Evolutionary conservation across 2,113 vertebrate species (phyloP).

Genomic region (Paradoxurus hermaphroditus): DNA sequence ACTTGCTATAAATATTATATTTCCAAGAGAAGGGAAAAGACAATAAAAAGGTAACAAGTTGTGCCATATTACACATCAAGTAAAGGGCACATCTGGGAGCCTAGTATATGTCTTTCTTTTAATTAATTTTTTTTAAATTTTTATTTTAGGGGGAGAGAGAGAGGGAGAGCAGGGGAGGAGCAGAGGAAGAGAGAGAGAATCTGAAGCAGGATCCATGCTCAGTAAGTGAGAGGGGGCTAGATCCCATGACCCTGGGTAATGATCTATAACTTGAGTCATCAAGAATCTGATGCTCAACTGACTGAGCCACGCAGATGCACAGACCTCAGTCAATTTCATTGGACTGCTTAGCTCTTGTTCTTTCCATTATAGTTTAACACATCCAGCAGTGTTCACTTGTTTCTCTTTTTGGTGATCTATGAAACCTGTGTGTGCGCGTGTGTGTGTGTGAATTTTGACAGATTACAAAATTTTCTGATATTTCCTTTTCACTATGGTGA

Average conservation of each 20-base stretch:
- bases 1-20: neutral
- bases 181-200: too few species aligned
- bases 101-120: neutral
- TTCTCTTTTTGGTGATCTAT: neutral
- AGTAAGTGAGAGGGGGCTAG: too few species aligned
- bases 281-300: too few species aligned
- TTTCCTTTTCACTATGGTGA: neutral
- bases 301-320: too few species aligned
- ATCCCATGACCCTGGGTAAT: too few species aligned
- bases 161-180: too few species aligned
- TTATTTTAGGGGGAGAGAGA: too few species aligned
- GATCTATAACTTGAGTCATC: too few species aligned
- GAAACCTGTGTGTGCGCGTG: neutral
- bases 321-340: neutral
- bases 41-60: neutral
- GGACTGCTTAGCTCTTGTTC: neutral
- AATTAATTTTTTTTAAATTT: too few species aligned
- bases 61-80: neutral
- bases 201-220: too few species aligned
- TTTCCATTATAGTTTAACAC: neutral
- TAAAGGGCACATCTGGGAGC: neutral
- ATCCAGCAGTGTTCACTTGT: neutral
- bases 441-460: neutral
- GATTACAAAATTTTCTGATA: neutral
- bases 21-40: neutral